These are phyloP conservation scores for Coreoperca whiteheadi DNA, from an alignment of 2,113 vertebrate species.

Conservation along the genomic window DNA sequence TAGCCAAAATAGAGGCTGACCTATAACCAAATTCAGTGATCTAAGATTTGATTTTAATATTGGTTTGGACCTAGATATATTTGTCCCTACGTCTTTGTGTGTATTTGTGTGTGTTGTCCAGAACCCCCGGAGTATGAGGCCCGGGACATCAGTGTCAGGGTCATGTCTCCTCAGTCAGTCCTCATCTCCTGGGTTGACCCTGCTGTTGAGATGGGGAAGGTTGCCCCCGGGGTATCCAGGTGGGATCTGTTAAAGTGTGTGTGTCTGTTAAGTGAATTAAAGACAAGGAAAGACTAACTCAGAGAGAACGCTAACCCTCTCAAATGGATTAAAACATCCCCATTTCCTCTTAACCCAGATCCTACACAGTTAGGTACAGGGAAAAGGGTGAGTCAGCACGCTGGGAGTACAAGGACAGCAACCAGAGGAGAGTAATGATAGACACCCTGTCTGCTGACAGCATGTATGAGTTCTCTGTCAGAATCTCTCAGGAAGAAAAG, in stretches of 20 bases:
- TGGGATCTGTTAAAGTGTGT: conserved; percentile 48
- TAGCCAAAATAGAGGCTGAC: background rate
- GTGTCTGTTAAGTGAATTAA: background rate
- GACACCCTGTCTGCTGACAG: conserved; percentile 91
- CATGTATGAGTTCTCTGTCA: conserved; percentile 96
- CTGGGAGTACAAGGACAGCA: conserved; percentile 93
- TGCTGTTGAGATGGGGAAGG: conserved; percentile 88
- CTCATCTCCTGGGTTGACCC: conserved; percentile 95
- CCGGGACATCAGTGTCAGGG: conserved; percentile 91
- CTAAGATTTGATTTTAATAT: background rate
- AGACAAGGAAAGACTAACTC: background rate
- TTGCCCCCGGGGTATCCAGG: conserved; percentile 71
- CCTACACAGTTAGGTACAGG: conserved; percentile 92
- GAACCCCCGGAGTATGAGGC: conserved; percentile 89
- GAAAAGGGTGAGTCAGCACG: conserved; percentile 96
- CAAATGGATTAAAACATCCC: background rate
- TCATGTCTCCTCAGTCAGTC: conserved; percentile 96
- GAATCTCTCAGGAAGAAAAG: conserved; percentile 89
- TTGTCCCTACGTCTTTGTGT: conserved; percentile 20
- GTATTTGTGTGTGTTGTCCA: conserved; percentile 71
- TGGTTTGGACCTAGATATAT: background rate
- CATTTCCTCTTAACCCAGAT: conserved; percentile 77
- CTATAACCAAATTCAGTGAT: background rate
- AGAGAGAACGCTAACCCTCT: background rate
- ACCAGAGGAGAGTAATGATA: conserved; percentile 88